Conservation (phyloP, 1,140 invertebrate genomes). For the Sitobion miscanthi region DNA sequence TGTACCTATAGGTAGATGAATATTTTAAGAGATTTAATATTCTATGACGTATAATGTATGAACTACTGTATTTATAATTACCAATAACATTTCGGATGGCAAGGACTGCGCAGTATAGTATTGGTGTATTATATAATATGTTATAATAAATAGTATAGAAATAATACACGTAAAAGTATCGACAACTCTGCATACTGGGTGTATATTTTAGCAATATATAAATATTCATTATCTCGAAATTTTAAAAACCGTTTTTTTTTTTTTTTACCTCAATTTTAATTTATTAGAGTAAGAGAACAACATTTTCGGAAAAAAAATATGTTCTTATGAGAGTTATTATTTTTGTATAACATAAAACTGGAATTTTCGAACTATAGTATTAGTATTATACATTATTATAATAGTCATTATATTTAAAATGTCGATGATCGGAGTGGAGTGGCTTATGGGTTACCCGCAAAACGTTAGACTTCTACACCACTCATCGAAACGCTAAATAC, state of each 20-base stretch:
- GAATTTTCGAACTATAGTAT: neutral
- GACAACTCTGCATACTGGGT: neutral
- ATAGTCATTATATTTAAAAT: neutral
- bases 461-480: too few species aligned
- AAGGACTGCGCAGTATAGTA: neutral
- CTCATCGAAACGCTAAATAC: neutral
- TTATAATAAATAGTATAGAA: neutral
- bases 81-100: neutral
- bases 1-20: neutral
- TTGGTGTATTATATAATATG: neutral
- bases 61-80: neutral
- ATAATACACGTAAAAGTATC: neutral
- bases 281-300: neutral
- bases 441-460: too few species aligned
- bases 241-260: neutral
- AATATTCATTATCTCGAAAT: neutral
- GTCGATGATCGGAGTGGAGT: neutral
- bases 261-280: neutral
- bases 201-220: neutral
- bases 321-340: neutral
- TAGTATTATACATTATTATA: too few species aligned
- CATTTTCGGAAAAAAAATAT: neutral
- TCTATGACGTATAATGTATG: neutral
- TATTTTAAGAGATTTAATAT: conserved; percentile 2
- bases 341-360: neutral